Base-by-base conservation (phyloP, 2,888 invertebrate genomes). In the Lochmaea capreae region DNA sequence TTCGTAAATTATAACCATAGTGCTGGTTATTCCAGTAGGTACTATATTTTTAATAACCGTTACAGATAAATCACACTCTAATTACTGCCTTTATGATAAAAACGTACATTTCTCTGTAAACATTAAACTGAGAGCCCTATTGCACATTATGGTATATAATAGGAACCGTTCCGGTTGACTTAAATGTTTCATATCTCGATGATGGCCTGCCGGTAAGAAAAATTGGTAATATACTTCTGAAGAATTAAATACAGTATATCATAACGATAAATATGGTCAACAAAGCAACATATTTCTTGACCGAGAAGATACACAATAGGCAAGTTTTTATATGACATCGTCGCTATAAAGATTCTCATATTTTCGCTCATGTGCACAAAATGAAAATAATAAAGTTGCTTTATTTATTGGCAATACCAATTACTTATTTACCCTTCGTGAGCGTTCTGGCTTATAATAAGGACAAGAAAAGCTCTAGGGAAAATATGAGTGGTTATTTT, bases 341-440 rank as follows among this genome's bases (percentile, higher is more conserved):
- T 78, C 65, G 76, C 80, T 78, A 79, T 83, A 81, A 83, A 82
- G 78, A 79, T 67, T 73, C 78, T 78, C 82, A 79, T 81, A 81
- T 81, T 78, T 80, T 81, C 79, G 73, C 76, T 77, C 78, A 78
- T 81, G 80, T 81, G 81, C 78, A 67, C 77, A 79, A 82, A 82
- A 82, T 82, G 82, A 82, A 83, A 83, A 83, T 82, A 82, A 81
- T 81, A 82, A 83, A 82, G 80, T 76, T 73, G 65, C 76, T 73
- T 80, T 80, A 81, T 81, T 81, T 82, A 81, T 80, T 76, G 76
- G 71, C 78, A 78, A 77, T 78, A 78, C 78, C 78, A 80, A 78
- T 79, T 79, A 76, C 75, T 74, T 67, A 71, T 70, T 71, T 73
- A 65, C 73, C 68, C 72, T 67, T 43, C 54, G 67, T 71, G 70